These are phyloP conservation scores for Rhinogobius similis DNA, from an alignment of 2,113 vertebrate species.

Conservation along the genomic window DNA sequence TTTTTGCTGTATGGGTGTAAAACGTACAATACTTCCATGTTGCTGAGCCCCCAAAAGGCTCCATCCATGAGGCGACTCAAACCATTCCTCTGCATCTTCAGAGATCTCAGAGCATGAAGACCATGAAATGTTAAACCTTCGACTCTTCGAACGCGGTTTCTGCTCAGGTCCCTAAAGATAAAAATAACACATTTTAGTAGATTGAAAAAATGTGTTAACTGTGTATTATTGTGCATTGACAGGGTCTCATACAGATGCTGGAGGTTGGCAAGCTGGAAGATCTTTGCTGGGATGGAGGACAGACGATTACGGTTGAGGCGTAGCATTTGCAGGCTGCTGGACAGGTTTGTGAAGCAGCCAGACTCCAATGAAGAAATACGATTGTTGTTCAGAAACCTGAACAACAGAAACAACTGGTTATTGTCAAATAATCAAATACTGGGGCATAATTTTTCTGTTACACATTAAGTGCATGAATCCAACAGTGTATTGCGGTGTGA, in stretches of 20 bases:
- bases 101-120: constrained; percentile 85
- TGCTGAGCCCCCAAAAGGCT: constrained; percentile 94
- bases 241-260: constrained; percentile 87
- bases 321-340: constrained; percentile 85
- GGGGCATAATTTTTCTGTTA: background rate
- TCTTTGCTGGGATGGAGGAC: constrained; percentile 86
- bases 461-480: background rate
- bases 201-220: background rate
- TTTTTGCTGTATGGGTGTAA: background rate
- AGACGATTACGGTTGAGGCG: constrained; percentile 92
- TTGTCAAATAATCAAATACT: background rate
- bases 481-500: background rate
- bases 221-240: no score
- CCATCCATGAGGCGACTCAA: constrained; percentile 92
- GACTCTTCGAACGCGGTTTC: constrained; percentile 89
- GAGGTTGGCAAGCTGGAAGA: constrained; percentile 91
- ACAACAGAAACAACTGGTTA: background rate
- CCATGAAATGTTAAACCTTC: constrained; percentile 94
- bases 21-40: constrained; percentile 92
- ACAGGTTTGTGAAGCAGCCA: constrained; percentile 89
- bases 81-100: constrained; percentile 91
- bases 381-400: constrained; percentile 91
- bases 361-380: constrained; percentile 86
- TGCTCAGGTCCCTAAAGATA: constrained; percentile 86
- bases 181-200: background rate